A percentile compares a stretch with the other conserved stretches of the same genome.
Evolutionary conservation across 1,140 invertebrate genomes (phyloP).

Genomic region (Drosophila santomea): DNA sequence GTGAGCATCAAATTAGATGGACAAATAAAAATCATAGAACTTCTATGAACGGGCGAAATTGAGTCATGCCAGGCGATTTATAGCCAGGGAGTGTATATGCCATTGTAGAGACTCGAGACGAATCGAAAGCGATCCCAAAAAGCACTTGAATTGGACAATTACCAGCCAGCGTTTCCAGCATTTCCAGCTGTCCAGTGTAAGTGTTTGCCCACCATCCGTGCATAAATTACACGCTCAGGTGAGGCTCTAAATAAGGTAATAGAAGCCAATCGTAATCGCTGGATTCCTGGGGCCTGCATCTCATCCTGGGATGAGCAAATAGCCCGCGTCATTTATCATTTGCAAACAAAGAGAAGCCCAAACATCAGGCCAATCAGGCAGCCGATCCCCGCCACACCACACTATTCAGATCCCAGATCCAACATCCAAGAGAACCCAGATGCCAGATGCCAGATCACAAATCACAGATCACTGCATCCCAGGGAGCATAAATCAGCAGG

Average conservation of each 20-base stretch:
- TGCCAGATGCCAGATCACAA: slow-evolving; percentile 21
- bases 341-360: slow-evolving; percentile 80
- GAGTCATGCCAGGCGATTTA: slow-evolving; percentile 58
- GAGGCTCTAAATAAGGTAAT: slow-evolving; percentile 60
- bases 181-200: slow-evolving; percentile 45
- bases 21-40: slow-evolving; percentile 70
- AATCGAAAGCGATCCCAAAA: slow-evolving; percentile 5
- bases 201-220: slow-evolving; percentile 61
- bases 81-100: background rate
- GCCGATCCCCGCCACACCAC: slow-evolving; percentile 39
- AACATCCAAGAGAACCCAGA: background rate
- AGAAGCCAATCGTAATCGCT: slow-evolving; percentile 65
- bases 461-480: slow-evolving; percentile 25
- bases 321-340: slow-evolving; percentile 80
- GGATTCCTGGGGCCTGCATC: slow-evolving; percentile 46
- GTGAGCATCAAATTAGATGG: slow-evolving; percentile 77
- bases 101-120: background rate
- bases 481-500: slow-evolving; percentile 76
- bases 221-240: slow-evolving; percentile 66
- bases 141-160: slow-evolving; percentile 28
- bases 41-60: slow-evolving; percentile 22
- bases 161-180: slow-evolving; percentile 26
- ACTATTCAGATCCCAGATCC: slow-evolving; percentile 20
- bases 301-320: slow-evolving; percentile 50
- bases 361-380: slow-evolving; percentile 72